Conservation (phyloP, 1,140 invertebrate genomes). For the Cyclargus thomasi region DNA sequence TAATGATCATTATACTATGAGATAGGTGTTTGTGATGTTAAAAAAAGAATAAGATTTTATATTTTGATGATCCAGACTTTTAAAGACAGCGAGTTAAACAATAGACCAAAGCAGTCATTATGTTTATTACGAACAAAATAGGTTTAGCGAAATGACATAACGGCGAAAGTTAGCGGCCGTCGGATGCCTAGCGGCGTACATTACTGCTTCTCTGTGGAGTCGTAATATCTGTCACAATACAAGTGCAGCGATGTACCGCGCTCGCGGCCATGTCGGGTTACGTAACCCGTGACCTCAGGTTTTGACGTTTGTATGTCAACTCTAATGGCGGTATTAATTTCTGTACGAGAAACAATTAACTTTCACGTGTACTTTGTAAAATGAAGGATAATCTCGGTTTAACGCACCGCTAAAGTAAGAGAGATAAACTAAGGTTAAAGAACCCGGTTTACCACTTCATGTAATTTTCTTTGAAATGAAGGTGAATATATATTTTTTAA, state of each 20-base stretch:
- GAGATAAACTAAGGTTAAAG: too few species aligned
- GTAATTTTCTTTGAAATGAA: too few species aligned
- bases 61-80: background rate
- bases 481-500: too few species aligned
- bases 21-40: too few species aligned
- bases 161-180: slow-evolving; percentile 7
- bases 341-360: slow-evolving; percentile 2
- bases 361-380: background rate
- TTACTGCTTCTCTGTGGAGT: background rate
- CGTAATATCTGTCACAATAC: background rate
- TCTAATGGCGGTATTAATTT: slow-evolving; percentile 12
- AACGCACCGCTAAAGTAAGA: background rate
- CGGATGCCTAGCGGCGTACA: background rate
- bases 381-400: background rate
- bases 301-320: slow-evolving; percentile 16
- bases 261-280: background rate
- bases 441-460: too few species aligned
- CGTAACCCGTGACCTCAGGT: slow-evolving; percentile 2
- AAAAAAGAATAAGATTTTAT: too few species aligned
- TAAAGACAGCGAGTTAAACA: background rate
- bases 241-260: slow-evolving; percentile 1
- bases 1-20: too few species aligned
- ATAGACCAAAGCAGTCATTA: background rate
- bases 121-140: background rate
- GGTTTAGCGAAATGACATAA: slow-evolving; percentile 13